These are phyloP conservation scores for Noctuana brunneofusca DNA, from an alignment of 2,888 invertebrate genomes.

Conservation along the genomic window DNA sequence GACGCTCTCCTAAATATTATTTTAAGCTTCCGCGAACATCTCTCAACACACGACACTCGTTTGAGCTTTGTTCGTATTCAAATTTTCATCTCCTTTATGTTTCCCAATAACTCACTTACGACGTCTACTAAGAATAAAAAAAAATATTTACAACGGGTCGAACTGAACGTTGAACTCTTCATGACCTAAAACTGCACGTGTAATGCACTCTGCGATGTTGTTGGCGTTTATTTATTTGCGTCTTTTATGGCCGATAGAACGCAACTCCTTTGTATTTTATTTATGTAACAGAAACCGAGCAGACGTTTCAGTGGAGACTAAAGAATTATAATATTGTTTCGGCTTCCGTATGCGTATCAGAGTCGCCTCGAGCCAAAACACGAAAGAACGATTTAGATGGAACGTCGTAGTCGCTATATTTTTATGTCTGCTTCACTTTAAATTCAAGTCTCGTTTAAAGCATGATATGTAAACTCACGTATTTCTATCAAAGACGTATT, in stretches of 20 bases:
- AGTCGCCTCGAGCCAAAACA: slow-evolving; percentile 58
- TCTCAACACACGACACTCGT: slow-evolving; percentile 64
- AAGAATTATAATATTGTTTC: slow-evolving; percentile 59
- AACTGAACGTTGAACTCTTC: slow-evolving; percentile 28
- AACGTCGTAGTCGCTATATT: slow-evolving; percentile 40
- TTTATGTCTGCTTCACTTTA: slow-evolving; percentile 51
- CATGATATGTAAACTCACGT: slow-evolving; percentile 31
- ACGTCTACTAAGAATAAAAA: slow-evolving; percentile 22
- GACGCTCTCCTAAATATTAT: slow-evolving; percentile 74
- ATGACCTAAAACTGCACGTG: slow-evolving; percentile 30
- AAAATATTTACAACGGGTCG: slow-evolving; percentile 10
- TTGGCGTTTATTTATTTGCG: slow-evolving; percentile 30
- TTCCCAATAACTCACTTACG: slow-evolving; percentile 33
- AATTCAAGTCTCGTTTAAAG: slow-evolving; percentile 48
- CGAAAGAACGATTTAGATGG: slow-evolving; percentile 57
- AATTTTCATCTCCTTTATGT: slow-evolving; percentile 51
- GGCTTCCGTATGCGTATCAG: slow-evolving; percentile 61
- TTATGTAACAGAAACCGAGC: slow-evolving; percentile 37
- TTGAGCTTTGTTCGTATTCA: slow-evolving; percentile 57
- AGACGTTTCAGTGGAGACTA: slow-evolving; percentile 48
- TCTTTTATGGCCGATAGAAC: slow-evolving; percentile 34
- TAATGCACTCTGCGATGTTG: slow-evolving; percentile 29
- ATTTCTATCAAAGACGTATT: slow-evolving; percentile 30
- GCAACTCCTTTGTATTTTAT: slow-evolving; percentile 37
- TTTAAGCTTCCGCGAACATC: slow-evolving; percentile 74